A percentile compares a stretch with the other conserved stretches of the same genome.
phyloP scores from a whole-genome alignment of 2,113 vertebrate genomes.

The Glaucidium brasilianum region DNA sequence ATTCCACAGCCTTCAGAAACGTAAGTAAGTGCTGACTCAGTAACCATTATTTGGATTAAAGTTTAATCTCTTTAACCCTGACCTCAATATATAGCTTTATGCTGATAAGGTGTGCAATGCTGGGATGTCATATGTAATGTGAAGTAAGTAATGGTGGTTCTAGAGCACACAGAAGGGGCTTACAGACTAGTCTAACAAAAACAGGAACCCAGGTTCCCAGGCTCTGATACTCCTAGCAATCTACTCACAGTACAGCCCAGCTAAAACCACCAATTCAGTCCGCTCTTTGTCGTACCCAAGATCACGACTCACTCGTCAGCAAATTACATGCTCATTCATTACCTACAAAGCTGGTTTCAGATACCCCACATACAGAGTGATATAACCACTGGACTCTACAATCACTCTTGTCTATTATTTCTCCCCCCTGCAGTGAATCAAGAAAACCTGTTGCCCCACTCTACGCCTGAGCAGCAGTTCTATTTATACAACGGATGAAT shows the following conservation, averaged over 20 bases:
- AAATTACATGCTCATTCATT: fast-evolving
- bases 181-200: background rate
- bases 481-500: background rate
- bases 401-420: background rate
- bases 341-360: background rate
- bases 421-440: background rate
- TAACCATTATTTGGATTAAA: background rate
- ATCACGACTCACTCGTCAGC: background rate
- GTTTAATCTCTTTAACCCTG: constrained; percentile 40
- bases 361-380: background rate
- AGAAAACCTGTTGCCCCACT: background rate
- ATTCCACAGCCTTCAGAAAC: background rate
- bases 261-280: background rate
- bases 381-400: background rate
- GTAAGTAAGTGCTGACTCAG: constrained; percentile 22
- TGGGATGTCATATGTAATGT: background rate
- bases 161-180: background rate
- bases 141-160: background rate
- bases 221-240: background rate
- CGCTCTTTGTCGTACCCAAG: background rate
- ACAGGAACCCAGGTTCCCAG: background rate
- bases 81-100: background rate
- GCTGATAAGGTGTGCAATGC: background rate
- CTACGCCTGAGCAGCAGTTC: background rate
- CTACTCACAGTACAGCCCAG: background rate